Base-by-base conservation (phyloP, 2,113 vertebrate genomes). In the Ceyx margarethae region DNA sequence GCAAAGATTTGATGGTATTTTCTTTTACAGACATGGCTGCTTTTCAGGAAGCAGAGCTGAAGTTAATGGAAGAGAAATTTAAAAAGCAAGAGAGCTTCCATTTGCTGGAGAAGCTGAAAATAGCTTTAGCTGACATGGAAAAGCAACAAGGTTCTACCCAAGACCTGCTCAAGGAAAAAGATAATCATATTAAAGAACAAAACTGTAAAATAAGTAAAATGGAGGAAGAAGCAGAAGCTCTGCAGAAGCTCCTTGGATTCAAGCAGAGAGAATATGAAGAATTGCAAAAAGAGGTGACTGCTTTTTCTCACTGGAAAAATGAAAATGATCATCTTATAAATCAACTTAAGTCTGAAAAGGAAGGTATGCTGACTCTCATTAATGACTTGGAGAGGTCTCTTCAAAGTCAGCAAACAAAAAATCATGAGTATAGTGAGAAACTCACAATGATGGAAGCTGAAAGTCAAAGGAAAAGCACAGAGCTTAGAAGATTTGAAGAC, bases 271-370 rank as follows among this genome's bases (percentile, higher is more conserved):
- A 99, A 94, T 97, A 93, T 88, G 97, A 97, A 66, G 96, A 97
- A 51, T 31, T 98, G 81, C 98, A 96, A 81, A 97, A 93, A 78
- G 96, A 98, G 78, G 93, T 96, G 93, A 78, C 91, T 86, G 77
- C 85, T 77, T 97, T 99, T 92, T 97, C 97, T 87, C 95, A 84
- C 15, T 98, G 98, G 98, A 99, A 98, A 94, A 97, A 90, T 31
- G 98, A 99, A 95, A 98, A 97, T 4, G 97, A 98, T 88, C 68
- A 90, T 29, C 72, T 98, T 78, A 72, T 98, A 54, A 97, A 93
- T 93, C 91, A 98, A 56, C 84, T 97, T 28, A 96, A 97, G 48
- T 96, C 95, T 35, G 98, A 98, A 87, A 98, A 98, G 33, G 98
- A 98, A 86, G 85, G 67, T 33, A 95, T 99, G 85, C 81, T 92